Percentiles rank a stretch among this genome's conserved stretches.
phyloP scores from a whole-genome alignment of 2,888 invertebrate genomes.

The Mamestra brassicae region DNA sequence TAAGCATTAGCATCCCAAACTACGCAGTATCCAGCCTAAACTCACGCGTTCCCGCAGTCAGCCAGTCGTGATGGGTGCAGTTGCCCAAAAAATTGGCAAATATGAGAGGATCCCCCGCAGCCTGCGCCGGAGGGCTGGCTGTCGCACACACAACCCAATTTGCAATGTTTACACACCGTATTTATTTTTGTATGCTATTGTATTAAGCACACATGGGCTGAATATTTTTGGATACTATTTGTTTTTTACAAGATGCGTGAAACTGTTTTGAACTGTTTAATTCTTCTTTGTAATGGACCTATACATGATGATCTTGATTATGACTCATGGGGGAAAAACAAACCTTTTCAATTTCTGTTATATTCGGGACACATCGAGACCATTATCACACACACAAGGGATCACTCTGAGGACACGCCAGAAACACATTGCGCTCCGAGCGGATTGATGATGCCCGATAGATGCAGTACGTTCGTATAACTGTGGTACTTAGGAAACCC shows the following conservation, averaged over 20 bases:
- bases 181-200: slow-evolving; percentile 47
- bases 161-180: slow-evolving; percentile 59
- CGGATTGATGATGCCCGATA: slow-evolving; percentile 17
- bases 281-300: too few species aligned
- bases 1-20: background rate
- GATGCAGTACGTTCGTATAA: slow-evolving; percentile 4
- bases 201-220: slow-evolving; percentile 41
- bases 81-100: slow-evolving; percentile 69
- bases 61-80: slow-evolving; percentile 57
- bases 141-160: slow-evolving; percentile 64
- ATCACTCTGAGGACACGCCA: slow-evolving; percentile 13
- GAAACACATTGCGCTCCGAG: slow-evolving; percentile 25
- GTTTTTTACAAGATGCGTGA: slow-evolving; percentile 3
- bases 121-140: slow-evolving; percentile 18
- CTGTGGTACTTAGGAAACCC: slow-evolving; percentile 17
- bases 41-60: slow-evolving; percentile 11
- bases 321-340: background rate
- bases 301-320: too few species aligned
- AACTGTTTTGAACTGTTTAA: background rate
- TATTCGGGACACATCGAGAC: background rate
- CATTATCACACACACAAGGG: slow-evolving; percentile 12
- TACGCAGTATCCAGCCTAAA: background rate
- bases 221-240: slow-evolving; percentile 25
- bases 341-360: background rate
- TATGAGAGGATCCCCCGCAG: slow-evolving; percentile 49